Evolutionary conservation across 2,113 vertebrate genomes (phyloP).

Genomic region (Orthonyx spaldingii): DNA sequence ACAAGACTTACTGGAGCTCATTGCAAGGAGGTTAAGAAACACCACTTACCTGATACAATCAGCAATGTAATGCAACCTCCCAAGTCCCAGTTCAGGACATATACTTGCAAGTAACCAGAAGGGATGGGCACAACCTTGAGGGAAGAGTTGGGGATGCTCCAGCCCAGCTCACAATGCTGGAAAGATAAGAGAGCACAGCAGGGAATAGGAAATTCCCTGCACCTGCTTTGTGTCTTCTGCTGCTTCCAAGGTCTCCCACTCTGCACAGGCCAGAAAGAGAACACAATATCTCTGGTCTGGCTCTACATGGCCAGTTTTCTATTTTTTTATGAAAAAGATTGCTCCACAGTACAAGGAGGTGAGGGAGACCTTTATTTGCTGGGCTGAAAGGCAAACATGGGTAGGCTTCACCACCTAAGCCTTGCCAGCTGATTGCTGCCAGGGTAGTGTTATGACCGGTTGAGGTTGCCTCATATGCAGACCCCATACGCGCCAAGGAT

Average conservation of each 20-base stretch:
- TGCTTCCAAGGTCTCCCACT: background rate
- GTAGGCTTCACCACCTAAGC: background rate
- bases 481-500: rapidly evolving
- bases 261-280: background rate
- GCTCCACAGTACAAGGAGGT: background rate
- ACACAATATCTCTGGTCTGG: background rate
- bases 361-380: background rate
- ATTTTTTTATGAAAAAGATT: background rate
- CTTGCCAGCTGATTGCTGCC: background rate
- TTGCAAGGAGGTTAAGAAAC: background rate
- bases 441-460: rapidly evolving
- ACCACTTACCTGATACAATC: background rate
- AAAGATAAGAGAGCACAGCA: background rate
- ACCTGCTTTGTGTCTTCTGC: background rate
- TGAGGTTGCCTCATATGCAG: background rate
- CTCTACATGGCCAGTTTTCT: background rate
- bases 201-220: background rate
- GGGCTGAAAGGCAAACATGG: background rate
- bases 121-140: background rate
- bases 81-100: background rate
- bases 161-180: rapidly evolving
- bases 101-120: background rate
- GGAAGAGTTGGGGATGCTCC: background rate
- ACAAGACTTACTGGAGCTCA: background rate
- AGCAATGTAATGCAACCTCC: background rate